phyloP scores from a whole-genome alignment of 1,140 invertebrate genomes.

The Cyclargus thomasi region DNA sequence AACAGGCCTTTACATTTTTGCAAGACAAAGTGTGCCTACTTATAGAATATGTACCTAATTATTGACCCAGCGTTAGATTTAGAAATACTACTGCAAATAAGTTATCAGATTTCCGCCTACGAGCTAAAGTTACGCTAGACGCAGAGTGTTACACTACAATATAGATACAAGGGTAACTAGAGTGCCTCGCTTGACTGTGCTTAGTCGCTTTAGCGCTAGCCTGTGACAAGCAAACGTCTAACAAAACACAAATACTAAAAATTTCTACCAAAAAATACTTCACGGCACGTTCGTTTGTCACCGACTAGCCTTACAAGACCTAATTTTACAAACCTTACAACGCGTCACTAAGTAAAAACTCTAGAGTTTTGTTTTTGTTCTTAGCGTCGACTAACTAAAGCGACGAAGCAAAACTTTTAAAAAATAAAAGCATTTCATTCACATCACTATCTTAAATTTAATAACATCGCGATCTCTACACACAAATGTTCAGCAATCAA shows the following conservation, averaged over 20 bases:
- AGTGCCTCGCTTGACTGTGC: background rate
- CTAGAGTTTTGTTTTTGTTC: background rate
- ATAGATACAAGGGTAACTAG: background rate
- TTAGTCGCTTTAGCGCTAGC: background rate
- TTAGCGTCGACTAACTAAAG: background rate
- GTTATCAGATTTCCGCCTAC: background rate
- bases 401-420: slow-evolving; percentile 7
- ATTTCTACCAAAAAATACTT: background rate
- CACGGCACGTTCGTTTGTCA: too few species aligned
- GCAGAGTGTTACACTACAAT: slow-evolving; percentile 8
- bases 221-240: background rate
- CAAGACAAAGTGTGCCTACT: too few species aligned
- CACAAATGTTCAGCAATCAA: slow-evolving; percentile 3
- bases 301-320: too few species aligned
- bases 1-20: background rate
- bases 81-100: background rate
- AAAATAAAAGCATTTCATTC: slow-evolving; percentile 14
- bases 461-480: slow-evolving; percentile 12
- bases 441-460: slow-evolving; percentile 12
- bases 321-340: background rate
- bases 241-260: background rate
- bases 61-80: too few species aligned
- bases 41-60: too few species aligned
- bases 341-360: background rate
- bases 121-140: background rate